Percentiles rank a stretch among this genome's conserved stretches.
phyloP scores from a whole-genome alignment of 1,140 invertebrate genomes.

The Rhizoglyphus robini region DNA sequence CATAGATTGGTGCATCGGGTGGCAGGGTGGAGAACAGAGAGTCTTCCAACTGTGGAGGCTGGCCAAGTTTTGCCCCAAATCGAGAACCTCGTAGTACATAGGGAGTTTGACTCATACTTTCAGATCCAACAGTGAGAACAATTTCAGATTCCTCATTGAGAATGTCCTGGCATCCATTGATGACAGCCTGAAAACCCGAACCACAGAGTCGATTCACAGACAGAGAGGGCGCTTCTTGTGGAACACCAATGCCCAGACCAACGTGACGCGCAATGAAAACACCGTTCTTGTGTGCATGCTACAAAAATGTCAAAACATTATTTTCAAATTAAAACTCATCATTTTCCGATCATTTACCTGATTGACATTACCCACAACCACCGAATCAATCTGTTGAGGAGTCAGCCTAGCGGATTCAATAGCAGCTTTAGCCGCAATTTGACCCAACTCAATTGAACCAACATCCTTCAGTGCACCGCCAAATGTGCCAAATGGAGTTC shows the following conservation, averaged over 20 bases:
- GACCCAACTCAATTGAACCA: constrained; percentile 65
- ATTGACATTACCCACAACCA: constrained; percentile 79
- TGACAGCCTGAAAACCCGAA: constrained; percentile 85
- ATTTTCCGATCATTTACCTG: constrained; percentile 43
- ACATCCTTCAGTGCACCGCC: constrained; percentile 79
- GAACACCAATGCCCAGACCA: constrained; percentile 65
- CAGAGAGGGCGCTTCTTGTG: constrained; percentile 60
- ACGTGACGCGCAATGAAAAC: constrained; percentile 75
- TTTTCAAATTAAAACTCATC: no score
- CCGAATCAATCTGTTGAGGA: constrained; percentile 65
- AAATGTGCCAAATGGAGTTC: constrained; percentile 96
- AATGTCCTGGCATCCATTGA: constrained; percentile 86
- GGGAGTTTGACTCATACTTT: constrained; percentile 92
- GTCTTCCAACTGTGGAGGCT: constrained; percentile 70
- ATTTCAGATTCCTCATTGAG: constrained; percentile 66
- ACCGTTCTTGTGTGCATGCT: constrained; percentile 59
- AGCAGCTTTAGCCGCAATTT: constrained; percentile 64
- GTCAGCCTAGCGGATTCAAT: constrained; percentile 62
- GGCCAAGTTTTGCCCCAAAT: constrained; percentile 78
- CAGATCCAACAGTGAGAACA: constrained; percentile 75
- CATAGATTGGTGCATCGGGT: constrained; percentile 73
- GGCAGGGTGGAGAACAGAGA: constrained; percentile 82
- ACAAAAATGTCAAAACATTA: background rate
- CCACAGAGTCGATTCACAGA: constrained; percentile 69
- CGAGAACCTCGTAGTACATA: constrained; percentile 70